Evolutionary conservation across 2,113 vertebrate species (phyloP).

Genomic region (Craseonycteris thonglongyai): DNA sequence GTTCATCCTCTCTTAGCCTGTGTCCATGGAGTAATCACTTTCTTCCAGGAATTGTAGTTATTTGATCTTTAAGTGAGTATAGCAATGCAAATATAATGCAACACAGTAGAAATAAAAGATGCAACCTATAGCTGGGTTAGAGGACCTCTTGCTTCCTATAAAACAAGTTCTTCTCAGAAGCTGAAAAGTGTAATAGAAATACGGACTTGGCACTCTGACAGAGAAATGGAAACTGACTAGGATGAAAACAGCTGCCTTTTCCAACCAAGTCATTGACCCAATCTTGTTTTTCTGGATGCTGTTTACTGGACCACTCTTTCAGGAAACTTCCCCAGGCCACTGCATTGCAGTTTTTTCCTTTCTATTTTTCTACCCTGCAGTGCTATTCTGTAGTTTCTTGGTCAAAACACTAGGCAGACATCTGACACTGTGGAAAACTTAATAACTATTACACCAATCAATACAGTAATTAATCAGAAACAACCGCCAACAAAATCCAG

Average conservation of each 20-base stretch:
- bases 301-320: not conserved
- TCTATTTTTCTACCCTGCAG: not conserved
- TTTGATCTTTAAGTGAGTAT: not conserved
- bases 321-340: not conserved
- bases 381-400: not conserved
- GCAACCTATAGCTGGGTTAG: not conserved
- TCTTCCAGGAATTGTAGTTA: not conserved
- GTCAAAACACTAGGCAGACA: not conserved
- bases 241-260: not conserved
- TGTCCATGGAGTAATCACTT: not conserved
- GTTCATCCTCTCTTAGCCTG: not conserved
- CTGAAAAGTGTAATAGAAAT: not conserved
- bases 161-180: not conserved
- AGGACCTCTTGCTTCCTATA: not conserved
- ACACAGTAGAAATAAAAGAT: not conserved
- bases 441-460: conserved; percentile 35
- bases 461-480: conserved; percentile 33
- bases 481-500: not conserved
- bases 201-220: not conserved
- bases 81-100: not conserved
- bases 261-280: not conserved
- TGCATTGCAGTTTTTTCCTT: conserved; percentile 11
- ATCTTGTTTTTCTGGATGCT: not conserved
- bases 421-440: not conserved
- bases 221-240: not conserved